Percentiles rank a stretch among this genome's conserved stretches.
phyloP scores from a whole-genome alignment of 2,797 vertebrate species.

The Oreochromis grahami region DNA sequence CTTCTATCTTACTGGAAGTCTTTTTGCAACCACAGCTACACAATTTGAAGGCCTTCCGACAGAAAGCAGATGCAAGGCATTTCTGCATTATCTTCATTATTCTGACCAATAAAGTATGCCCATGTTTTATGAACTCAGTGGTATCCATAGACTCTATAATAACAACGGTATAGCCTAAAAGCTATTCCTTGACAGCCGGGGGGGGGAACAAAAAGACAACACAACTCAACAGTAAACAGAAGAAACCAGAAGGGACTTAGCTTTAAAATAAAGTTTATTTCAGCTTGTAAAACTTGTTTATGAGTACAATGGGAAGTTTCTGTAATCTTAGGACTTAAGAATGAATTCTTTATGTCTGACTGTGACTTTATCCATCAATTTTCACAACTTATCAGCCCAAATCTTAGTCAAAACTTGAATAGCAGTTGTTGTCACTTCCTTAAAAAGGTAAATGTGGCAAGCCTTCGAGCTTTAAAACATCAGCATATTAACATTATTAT shows the following conservation, averaged over 20 bases:
- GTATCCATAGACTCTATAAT: not conserved
- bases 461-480: not conserved
- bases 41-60: accelerated
- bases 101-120: not conserved
- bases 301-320: not conserved
- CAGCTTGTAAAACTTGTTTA: not conserved
- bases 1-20: not conserved
- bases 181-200: not conserved
- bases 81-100: not conserved
- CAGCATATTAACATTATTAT: not conserved
- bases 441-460: not conserved
- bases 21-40: not conserved
- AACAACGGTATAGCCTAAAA: not conserved
- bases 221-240: not conserved
- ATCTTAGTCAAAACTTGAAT: not conserved
- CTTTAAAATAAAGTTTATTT: not conserved
- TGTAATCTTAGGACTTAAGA: not conserved
- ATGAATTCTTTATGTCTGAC: not conserved
- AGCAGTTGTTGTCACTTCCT: not conserved
- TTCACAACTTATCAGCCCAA: not conserved
- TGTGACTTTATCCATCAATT: not conserved
- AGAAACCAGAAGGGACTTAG: accelerated
- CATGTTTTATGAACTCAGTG: not conserved
- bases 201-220: accelerated
- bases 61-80: not conserved